Conservation (phyloP, 1,140 invertebrate species). For the Eulimnadia texana region DNA sequence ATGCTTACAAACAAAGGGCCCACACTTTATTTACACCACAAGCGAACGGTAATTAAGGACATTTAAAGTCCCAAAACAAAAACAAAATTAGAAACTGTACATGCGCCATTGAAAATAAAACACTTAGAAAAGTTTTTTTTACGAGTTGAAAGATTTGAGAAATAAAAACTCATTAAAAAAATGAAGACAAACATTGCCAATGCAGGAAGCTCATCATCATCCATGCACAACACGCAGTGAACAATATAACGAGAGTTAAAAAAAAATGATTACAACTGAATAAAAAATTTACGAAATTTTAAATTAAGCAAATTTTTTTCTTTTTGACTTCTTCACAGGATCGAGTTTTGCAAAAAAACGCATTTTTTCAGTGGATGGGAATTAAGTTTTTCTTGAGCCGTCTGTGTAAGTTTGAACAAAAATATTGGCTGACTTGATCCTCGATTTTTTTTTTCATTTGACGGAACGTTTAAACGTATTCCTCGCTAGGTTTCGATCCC, state of each 20-base stretch:
- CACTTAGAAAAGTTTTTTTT: background rate
- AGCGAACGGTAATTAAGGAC: no score
- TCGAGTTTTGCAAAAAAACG: background rate
- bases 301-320: background rate
- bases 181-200: no score
- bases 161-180: background rate
- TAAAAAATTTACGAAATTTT: background rate
- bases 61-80: background rate
- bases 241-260: background rate
- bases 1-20: background rate
- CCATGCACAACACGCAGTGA: background rate
- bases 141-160: background rate
- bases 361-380: background rate
- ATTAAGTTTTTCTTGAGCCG: background rate
- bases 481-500: slow-evolving; percentile 11
- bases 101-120: background rate
- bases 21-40: background rate
- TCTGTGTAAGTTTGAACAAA: background rate
- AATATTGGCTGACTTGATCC: no score
- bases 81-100: background rate
- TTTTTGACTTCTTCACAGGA: background rate
- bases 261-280: background rate
- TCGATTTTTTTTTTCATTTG: no score
- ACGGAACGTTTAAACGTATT: slow-evolving; percentile 15
- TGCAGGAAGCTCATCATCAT: background rate